Conservation (phyloP, 2,797 vertebrate genomes). For the Danio jaintianensis region DNA sequence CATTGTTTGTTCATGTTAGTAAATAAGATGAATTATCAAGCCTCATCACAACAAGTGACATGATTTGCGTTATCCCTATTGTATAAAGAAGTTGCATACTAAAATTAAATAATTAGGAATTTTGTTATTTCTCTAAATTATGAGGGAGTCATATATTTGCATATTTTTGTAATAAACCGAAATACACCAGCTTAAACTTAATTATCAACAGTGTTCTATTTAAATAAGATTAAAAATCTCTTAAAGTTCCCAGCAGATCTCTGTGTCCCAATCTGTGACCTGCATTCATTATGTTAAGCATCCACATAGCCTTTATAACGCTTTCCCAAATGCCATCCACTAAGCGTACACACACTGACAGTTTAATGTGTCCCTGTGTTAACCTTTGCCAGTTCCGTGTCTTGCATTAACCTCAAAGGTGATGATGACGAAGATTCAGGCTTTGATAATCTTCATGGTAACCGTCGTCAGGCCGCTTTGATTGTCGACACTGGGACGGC, state of each 20-base stretch:
- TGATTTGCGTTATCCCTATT: neutral
- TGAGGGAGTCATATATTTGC: neutral
- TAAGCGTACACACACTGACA: constrained; percentile 2
- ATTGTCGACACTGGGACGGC: constrained; percentile 20
- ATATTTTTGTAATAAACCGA: neutral
- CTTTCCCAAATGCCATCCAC: constrained; percentile 25
- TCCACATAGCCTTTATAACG: constrained; percentile 6
- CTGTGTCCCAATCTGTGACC: constrained; percentile 5
- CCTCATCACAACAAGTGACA: neutral
- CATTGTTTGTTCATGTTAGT: neutral
- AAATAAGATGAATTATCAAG: neutral
- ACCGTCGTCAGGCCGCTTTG: constrained; percentile 25
- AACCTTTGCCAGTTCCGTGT: neutral
- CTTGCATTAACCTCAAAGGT: constrained; percentile 34
- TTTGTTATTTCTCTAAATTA: neutral
- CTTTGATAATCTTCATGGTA: constrained; percentile 37
- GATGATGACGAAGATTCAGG: constrained; percentile 6
- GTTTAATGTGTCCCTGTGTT: constrained; percentile 9
- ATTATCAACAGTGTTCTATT: neutral
- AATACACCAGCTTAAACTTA: neutral
- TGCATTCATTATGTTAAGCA: constrained; percentile 18
- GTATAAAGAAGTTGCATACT: neutral
- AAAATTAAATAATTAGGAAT: neutral
- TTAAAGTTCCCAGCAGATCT: neutral
- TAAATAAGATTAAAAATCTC: neutral